These are phyloP conservation scores for Dryococelus australis DNA, from an alignment of 2,888 invertebrate species.

Conservation along the genomic window DNA sequence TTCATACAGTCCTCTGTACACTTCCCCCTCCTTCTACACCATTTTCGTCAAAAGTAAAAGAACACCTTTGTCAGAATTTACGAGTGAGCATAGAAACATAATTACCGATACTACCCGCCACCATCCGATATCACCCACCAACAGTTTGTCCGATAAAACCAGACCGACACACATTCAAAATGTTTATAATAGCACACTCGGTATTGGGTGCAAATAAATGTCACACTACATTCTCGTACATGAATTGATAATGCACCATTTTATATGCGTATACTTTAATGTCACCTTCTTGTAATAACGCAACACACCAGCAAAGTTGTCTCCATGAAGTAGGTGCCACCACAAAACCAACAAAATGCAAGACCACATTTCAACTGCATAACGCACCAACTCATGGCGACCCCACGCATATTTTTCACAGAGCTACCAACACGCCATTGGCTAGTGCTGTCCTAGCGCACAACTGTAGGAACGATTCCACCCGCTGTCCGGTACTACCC, in stretches of 20 bases:
- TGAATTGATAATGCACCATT: background rate
- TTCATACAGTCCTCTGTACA: background rate
- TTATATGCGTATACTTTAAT: background rate
- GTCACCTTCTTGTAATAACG: background rate
- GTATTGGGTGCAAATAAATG: background rate
- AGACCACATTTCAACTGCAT: background rate
- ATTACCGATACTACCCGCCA: background rate
- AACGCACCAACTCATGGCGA: background rate
- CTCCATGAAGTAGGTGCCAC: background rate
- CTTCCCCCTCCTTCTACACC: background rate
- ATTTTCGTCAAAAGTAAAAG: background rate
- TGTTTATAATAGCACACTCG: background rate
- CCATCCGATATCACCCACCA: background rate
- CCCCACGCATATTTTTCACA: background rate
- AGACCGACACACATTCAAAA: background rate
- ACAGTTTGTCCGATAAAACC: background rate
- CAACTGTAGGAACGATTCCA: background rate
- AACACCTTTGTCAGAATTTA: background rate
- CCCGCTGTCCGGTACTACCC: background rate
- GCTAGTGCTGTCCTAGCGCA: background rate
- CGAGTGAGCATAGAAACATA: background rate
- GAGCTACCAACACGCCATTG: background rate
- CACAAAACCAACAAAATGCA: background rate
- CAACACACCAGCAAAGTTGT: background rate
- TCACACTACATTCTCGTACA: background rate